Evolutionary conservation across 64 coral and sea anemone species (phyloP).

Genomic region (Dendrophyllia cribrosa): DNA sequence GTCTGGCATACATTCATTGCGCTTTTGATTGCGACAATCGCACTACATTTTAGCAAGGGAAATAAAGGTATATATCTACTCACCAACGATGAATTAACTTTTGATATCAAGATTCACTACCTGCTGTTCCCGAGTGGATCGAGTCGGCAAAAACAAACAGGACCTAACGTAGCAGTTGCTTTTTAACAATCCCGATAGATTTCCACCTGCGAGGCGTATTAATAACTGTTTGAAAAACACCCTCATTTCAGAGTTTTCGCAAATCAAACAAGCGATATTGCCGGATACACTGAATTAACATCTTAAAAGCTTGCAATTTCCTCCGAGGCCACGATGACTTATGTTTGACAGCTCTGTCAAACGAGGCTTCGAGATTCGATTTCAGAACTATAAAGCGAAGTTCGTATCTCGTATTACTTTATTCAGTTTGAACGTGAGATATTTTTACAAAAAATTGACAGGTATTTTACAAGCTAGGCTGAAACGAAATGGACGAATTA

Average conservation of each 20-base stretch:
- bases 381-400: background rate
- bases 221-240: slow-evolving; percentile 62
- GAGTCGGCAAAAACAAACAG: slow-evolving; percentile 36
- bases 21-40: background rate
- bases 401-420: background rate
- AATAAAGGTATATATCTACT: background rate
- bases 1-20: background rate
- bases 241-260: slow-evolving; percentile 44
- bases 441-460: slow-evolving; percentile 3
- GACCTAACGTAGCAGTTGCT: slow-evolving; percentile 21
- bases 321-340: slow-evolving; percentile 2
- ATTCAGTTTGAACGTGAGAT: background rate
- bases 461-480: slow-evolving; percentile 1
- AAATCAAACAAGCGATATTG: slow-evolving; percentile 61
- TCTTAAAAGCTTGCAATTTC: slow-evolving; percentile 60
- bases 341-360: slow-evolving; percentile 23
- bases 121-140: slow-evolving; percentile 48
- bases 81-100: slow-evolving; percentile 45
- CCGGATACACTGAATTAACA: slow-evolving; percentile 59
- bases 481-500: background rate
- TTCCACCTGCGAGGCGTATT: slow-evolving; percentile 45
- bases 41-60: background rate
- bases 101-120: slow-evolving; percentile 53
- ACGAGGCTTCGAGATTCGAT: background rate
- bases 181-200: slow-evolving; percentile 46